These are phyloP conservation scores for Montipora sp. DNA, from an alignment of 64 coral and sea anemone genomes.

Conservation along the genomic window DNA sequence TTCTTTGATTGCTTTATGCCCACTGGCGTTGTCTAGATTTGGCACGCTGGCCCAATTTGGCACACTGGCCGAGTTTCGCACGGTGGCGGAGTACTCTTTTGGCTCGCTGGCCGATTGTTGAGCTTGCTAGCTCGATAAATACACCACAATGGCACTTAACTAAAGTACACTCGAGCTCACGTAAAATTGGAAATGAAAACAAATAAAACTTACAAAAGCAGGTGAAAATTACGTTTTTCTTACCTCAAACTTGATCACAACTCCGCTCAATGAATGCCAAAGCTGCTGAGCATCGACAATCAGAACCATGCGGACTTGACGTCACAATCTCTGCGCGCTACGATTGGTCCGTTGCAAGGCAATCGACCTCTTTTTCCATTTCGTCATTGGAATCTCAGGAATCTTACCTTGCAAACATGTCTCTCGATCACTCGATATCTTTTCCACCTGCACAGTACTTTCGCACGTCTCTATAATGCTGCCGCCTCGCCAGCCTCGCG, in stretches of 20 bases:
- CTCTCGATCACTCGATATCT: constrained; percentile 2
- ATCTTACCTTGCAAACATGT: neutral
- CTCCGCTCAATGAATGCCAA: constrained; percentile 25
- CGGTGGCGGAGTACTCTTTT: too few species aligned
- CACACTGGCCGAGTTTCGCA: neutral
- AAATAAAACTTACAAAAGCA: neutral
- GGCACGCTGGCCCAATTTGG: neutral
- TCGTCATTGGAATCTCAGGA: neutral
- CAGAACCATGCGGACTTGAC: too few species aligned
- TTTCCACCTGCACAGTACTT: too few species aligned
- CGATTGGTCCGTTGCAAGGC: neutral
- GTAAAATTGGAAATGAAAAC: neutral
- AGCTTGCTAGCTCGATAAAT: too few species aligned
- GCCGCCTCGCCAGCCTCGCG: constrained; percentile 30
- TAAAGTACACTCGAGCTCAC: neutral
- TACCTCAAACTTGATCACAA: constrained; percentile 16
- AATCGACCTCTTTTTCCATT: neutral
- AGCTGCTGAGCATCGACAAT: constrained; percentile 13
- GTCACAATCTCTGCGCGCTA: too few species aligned
- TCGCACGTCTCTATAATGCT: too few species aligned
- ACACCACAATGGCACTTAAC: too few species aligned
- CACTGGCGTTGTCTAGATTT: neutral
- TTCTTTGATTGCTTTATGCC: neutral
- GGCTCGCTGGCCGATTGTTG: too few species aligned
- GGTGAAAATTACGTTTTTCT: constrained; percentile 11